phyloP scores from a whole-genome alignment of 92 coral and sea anemone genomes.

The Galaxea fascicularis region DNA sequence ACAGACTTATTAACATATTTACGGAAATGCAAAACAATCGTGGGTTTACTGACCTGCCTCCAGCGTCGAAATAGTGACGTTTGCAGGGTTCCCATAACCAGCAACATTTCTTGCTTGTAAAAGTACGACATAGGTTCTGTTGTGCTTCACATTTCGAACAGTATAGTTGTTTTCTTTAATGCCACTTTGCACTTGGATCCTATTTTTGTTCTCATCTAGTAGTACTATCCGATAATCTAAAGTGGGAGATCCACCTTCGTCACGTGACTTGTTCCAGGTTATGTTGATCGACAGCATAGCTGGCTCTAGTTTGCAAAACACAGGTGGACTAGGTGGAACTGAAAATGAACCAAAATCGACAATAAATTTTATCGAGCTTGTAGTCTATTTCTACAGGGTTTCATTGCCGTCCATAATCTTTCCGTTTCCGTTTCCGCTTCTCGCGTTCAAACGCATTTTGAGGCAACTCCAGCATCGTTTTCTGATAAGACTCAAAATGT shows the following conservation, averaged over 20 bases:
- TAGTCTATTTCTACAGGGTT: too few relatives aligned
- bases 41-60: constrained; percentile 10
- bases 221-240: constrained; percentile 14
- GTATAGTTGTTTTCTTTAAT: neutral
- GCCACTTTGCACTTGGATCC: neutral
- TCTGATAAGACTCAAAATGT: too few relatives aligned
- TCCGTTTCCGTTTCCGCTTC: too few relatives aligned
- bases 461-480: too few relatives aligned
- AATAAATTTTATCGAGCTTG: neutral
- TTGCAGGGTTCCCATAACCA: constrained; percentile 19
- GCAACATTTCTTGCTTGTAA: constrained; percentile 25
- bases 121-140: constrained; percentile 13
- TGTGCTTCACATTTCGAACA: constrained; percentile 14
- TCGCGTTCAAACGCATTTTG: too few relatives aligned
- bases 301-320: neutral
- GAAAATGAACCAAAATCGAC: neutral
- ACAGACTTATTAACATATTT: neutral
- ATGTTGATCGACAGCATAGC: constrained; percentile 13
- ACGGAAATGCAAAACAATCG: neutral
- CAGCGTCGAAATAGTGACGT: constrained; percentile 9
- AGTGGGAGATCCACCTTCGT: constrained; percentile 21
- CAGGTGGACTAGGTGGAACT: constrained; percentile 30
- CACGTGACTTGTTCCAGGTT: constrained; percentile 20
- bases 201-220: neutral
- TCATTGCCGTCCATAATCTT: too few relatives aligned